phyloP scores from a whole-genome alignment of 2,797 vertebrate species.

The Epinephelus malabaricus region DNA sequence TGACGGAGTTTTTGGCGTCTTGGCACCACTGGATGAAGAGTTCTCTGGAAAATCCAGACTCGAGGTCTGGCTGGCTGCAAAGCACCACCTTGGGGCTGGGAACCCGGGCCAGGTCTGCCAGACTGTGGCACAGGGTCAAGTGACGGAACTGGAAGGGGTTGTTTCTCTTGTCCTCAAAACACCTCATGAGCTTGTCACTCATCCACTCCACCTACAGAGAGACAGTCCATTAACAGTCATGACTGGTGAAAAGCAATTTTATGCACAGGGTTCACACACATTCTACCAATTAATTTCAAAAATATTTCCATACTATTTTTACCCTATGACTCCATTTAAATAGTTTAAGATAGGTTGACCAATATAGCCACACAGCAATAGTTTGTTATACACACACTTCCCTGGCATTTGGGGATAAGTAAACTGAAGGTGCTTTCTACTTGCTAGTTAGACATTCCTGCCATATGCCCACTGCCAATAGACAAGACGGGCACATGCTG shows the following conservation, averaged over 20 bases:
- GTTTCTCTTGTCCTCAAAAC: constrained; percentile 99
- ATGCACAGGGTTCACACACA: neutral
- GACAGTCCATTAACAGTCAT: neutral
- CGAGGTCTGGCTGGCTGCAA: constrained; percentile 97
- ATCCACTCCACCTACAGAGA: constrained; percentile 96
- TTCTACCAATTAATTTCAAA: too few species aligned
- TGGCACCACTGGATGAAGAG: constrained; percentile 99
- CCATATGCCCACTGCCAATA: too few species aligned
- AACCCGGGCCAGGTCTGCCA: constrained; percentile 95
- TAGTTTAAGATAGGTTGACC: too few species aligned
- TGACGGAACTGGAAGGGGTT: constrained; percentile 99
- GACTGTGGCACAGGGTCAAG: constrained; percentile 95
- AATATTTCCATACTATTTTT: too few species aligned
- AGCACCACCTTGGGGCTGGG: constrained; percentile 98
- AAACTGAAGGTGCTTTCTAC: too few species aligned
- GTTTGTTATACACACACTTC: too few species aligned
- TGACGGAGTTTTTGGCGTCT: constrained; percentile 95
- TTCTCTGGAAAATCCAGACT: constrained; percentile 98
- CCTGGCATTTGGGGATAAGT: too few species aligned
- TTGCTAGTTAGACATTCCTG: too few species aligned
- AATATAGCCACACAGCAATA: too few species aligned
- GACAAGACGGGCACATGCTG: too few species aligned
- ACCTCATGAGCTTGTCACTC: constrained; percentile 99
- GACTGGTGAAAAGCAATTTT: too few species aligned
- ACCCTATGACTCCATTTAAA: too few species aligned